These are phyloP conservation scores for Chlorospingus semifuscus DNA, from an alignment of 2,797 vertebrate species.

Conservation along the genomic window DNA sequence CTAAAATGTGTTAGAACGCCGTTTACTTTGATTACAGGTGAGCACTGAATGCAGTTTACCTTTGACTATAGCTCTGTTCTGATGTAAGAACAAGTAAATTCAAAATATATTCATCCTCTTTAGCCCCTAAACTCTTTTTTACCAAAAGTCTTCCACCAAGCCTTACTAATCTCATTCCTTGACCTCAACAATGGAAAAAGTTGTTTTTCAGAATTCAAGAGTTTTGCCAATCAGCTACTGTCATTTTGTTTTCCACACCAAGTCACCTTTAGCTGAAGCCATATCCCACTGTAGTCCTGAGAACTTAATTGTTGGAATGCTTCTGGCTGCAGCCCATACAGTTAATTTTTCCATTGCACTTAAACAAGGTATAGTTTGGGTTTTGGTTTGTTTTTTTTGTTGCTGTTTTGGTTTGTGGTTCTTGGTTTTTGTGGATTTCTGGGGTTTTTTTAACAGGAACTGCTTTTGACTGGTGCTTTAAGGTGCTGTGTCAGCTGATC, in stretches of 20 bases:
- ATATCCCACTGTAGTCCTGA: not conserved
- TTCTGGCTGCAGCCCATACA: not conserved
- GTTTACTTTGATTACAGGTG: not conserved
- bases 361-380: not conserved
- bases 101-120: not conserved
- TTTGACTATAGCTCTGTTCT: not conserved
- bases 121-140: not conserved
- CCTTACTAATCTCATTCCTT: not conserved
- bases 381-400: not conserved
- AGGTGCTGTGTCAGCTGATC: not conserved
- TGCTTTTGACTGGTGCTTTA: not conserved
- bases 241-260: not conserved
- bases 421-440: not conserved
- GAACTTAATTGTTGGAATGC: not conserved
- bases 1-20: not conserved
- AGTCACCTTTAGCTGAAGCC: not conserved
- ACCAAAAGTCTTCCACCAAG: not conserved
- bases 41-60: not conserved
- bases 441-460: not conserved
- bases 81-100: not conserved
- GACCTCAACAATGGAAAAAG: not conserved
- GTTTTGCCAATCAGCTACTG: not conserved
- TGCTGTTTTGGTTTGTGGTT: not conserved
- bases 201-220: not conserved
- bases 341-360: not conserved